These are phyloP conservation scores for Seriola rivoliana DNA, from an alignment of 2,113 vertebrate genomes.

Conservation along the genomic window DNA sequence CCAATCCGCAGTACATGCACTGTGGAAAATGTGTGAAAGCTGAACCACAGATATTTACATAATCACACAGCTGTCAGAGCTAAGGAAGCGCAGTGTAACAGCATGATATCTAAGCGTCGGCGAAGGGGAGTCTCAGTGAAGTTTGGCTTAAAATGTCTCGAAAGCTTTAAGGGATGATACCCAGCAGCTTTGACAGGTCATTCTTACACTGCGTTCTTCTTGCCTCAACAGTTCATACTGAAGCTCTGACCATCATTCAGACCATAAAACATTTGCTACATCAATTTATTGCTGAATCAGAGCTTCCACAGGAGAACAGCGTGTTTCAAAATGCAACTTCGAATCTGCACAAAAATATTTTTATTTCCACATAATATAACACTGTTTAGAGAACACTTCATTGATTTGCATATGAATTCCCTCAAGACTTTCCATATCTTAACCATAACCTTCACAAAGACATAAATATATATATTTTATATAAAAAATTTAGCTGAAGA, in stretches of 20 bases:
- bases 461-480: too few species aligned
- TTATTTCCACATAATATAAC: background rate
- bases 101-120: constrained; percentile 27
- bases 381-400: background rate
- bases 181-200: constrained; percentile 48
- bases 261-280: background rate
- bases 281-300: constrained; percentile 22
- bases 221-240: constrained; percentile 3
- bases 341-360: background rate
- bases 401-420: constrained; percentile 21
- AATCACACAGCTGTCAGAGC: constrained; percentile 57
- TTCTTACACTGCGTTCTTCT: background rate
- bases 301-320: background rate
- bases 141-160: constrained; percentile 47
- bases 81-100: constrained; percentile 34
- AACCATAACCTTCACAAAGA: background rate
- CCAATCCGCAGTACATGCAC: background rate
- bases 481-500: background rate
- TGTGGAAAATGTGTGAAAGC: background rate
- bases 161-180: constrained; percentile 24
- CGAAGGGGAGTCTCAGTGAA: constrained; percentile 13
- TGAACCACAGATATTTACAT: constrained; percentile 54
- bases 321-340: background rate
- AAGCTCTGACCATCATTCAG: constrained; percentile 21
- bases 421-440: background rate